These are phyloP conservation scores for Amblyopsis hoosieri DNA, from an alignment of 2,797 vertebrate genomes.

Conservation along the genomic window DNA sequence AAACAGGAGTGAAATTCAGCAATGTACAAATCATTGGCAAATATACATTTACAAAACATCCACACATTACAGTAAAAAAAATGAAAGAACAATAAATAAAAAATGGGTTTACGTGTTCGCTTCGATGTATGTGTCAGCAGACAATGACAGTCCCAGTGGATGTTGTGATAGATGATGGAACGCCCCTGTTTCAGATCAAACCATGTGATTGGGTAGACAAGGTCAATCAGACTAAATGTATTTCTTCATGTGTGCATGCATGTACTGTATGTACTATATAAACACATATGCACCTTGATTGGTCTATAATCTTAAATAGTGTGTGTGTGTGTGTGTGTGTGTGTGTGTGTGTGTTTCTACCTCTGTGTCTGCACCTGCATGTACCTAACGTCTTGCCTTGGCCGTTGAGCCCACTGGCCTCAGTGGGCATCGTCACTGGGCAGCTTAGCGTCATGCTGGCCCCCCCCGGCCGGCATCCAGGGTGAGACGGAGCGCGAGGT, in stretches of 20 bases:
- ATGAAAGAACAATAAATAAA: slow-evolving; percentile 59
- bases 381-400: slow-evolving; percentile 26
- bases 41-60: slow-evolving; percentile 84
- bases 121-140: background rate
- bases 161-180: background rate
- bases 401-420: slow-evolving; percentile 35
- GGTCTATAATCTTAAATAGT: background rate
- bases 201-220: no score
- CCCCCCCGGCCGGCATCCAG: slow-evolving; percentile 84
- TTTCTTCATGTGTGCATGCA: slow-evolving; percentile 65
- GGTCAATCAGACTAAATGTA: slow-evolving; percentile 6
- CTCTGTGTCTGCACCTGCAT: slow-evolving; percentile 22
- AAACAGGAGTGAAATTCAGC: slow-evolving; percentile 76
- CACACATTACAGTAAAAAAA: slow-evolving; percentile 73
- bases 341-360: slow-evolving; percentile 29
- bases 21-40: slow-evolving; percentile 84
- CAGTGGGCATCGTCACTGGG: slow-evolving; percentile 89
- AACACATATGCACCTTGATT: slow-evolving; percentile 18
- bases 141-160: background rate
- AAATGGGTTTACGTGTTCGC: slow-evolving; percentile 8
- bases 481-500: slow-evolving; percentile 93
- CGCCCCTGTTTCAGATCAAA: no score
- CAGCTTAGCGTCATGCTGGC: slow-evolving; percentile 85
- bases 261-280: slow-evolving; percentile 45
- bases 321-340: slow-evolving; percentile 4